Base-by-base conservation (phyloP, 2,797 vertebrate species). In the Salmo trutta region DNA sequence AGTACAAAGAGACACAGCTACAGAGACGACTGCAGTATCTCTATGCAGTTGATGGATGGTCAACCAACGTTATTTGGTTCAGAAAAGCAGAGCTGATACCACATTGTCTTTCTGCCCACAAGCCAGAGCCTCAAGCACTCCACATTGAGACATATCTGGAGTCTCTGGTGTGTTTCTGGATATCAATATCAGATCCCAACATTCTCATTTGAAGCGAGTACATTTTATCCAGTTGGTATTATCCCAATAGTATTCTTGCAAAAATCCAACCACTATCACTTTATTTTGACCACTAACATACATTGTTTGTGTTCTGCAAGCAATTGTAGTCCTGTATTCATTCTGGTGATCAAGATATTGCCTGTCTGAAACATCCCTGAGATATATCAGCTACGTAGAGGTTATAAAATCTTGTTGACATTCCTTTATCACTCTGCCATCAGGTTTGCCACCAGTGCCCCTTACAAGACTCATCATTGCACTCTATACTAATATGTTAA, bases 331-430 rank as follows among this genome's bases (percentile, higher is more conserved):
- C 74, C 81, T 27, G 73, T 70, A 69, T 54, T 77, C 56, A 79
- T 53, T 81, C 82, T 76, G 87, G 87, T 90, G 86, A 89, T 69
- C 83, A 56, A 79, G 77, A 82, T 80, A 72, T 69, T 81, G 81
- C 79, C 87, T 83, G 81, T 85, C 75, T 79, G 41, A 33, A 71
- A 80, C 79, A 76, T 82, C 80, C 85, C 83, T 82, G 14, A 88
- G 85, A 92, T 90, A 89, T 79, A 83, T 70, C 80, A 84, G 85
- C 91, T 91, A 87, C 84, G 75, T 79, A 76, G 74, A 85, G 88
- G 86, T 87, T 2, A 47, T 85, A 84, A 85, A 85, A 86, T 83
- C 84, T 86, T 91, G 89, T 92, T 93, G 90, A 88, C 86, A 91
- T 93, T 93, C 87, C 88, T 83, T 71, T 47, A 47, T 47, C 41